Base-by-base conservation (phyloP, 2,888 invertebrate species). In the Mimas tiliae region DNA sequence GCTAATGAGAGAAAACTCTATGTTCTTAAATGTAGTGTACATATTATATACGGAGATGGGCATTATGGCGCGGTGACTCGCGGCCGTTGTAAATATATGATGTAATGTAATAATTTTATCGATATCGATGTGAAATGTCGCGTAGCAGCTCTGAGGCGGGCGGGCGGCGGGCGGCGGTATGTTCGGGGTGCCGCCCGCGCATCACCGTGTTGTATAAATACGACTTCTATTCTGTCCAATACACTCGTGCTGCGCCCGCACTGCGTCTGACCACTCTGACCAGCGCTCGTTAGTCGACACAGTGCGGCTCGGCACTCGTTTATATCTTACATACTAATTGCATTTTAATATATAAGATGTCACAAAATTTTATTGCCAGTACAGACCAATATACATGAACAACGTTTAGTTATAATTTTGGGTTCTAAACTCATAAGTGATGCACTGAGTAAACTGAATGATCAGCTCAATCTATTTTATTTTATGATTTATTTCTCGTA, bases 1-100 rank as follows among this genome's bases (percentile, higher is more conserved):
- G 93, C 91, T 93, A 93, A 91, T 89, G 93, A 92, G 92, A 93
- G 92, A 93, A 88, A 92, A 89, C 85, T 85, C 87, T 91, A 92
- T 91, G 91, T 88, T 92, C 91, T 91, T 91, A 89, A 90, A 90
- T 89, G 83, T 90, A 91, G 87, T 93, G 93, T 93, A 93, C 82
- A 93, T 93, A 93, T 89, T 88, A 91, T 88, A 90, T 90, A 88
- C 86, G 91, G 90, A 93, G 89, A 88, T 89, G 93, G 93, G 93
- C 93, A 93, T 93, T 93, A 92, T 83, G 90, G 86, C 87, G 91
- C 87, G 88, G 79, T 77, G 80, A 80, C 72, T 78, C 86, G 89
- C 88, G 87, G 79, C 86, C 85, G 81, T 87, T 93, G 93, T 93
- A 93, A 89, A 93, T 93, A 93, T 83, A 87, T 87, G 84, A 84